Conservation (phyloP, 2,888 invertebrate genomes). For the Yponomeuta sedellus region DNA sequence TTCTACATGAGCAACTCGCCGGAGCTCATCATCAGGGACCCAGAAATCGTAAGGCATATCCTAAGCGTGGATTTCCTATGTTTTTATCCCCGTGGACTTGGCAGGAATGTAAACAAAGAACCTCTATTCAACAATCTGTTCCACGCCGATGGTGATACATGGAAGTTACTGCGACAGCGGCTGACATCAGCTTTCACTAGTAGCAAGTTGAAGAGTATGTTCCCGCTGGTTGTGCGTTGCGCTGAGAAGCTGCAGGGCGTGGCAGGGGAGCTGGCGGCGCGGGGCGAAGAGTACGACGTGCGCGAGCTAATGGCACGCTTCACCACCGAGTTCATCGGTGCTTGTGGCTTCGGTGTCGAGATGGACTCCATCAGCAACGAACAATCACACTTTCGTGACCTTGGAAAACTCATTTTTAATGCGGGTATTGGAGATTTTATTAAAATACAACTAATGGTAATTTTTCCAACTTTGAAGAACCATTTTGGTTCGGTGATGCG, state of each 20-base stretch:
- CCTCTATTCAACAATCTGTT: constrained; percentile 17
- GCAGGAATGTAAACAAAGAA: constrained; percentile 12
- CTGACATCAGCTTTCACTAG: constrained; percentile 19
- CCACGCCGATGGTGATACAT: constrained; percentile 16
- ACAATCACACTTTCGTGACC: constrained; percentile 17
- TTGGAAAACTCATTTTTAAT: constrained; percentile 16
- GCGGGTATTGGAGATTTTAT: constrained; percentile 5
- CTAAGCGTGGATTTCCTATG: constrained; percentile 15
- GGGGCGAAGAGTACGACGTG: constrained; percentile 15
- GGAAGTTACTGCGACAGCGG: constrained; percentile 20
- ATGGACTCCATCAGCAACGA: constrained; percentile 20
- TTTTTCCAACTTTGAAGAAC: constrained; percentile 15
- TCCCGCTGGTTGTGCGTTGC: constrained; percentile 18
- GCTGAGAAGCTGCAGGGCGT: constrained; percentile 17
- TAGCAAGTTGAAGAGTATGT: constrained; percentile 19
- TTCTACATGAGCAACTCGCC: constrained; percentile 17
- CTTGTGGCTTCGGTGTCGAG: constrained; percentile 20
- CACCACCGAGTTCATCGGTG: constrained; percentile 21
- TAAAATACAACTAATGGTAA: constrained; percentile 6
- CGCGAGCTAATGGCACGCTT: constrained; percentile 21
- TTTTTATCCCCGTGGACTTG: constrained; percentile 17
- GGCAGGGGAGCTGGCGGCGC: constrained; percentile 8
- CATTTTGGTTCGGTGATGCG: constrained; percentile 6
- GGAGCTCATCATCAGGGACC: constrained; percentile 20
- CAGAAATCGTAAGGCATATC: constrained; percentile 16